Percentiles rank a stretch among this genome's conserved stretches.
These are phyloP conservation scores for Apamea anceps DNA, from an alignment of 2,888 invertebrate genomes.

Conservation along the genomic window DNA sequence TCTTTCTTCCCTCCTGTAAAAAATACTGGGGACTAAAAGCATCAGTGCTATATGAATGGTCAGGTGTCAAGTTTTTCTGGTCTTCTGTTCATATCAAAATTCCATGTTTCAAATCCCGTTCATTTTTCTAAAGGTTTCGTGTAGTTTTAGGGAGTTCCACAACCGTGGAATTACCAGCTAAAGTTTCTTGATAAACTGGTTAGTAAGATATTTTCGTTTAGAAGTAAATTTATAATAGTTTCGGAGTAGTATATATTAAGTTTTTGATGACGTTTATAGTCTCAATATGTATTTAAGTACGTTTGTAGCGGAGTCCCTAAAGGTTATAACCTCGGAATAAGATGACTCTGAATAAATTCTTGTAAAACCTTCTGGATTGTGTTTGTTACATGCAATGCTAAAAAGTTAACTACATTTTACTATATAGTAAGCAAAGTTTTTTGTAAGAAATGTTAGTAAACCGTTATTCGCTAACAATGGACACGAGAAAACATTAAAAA, in stretches of 20 bases:
- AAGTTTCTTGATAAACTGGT: slow-evolving; percentile 39
- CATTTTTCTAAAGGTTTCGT: slow-evolving; percentile 17
- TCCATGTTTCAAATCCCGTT: slow-evolving; percentile 20
- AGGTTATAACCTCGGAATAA: too few relatives aligned
- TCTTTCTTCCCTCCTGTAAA: not conserved
- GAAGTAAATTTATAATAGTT: not conserved
- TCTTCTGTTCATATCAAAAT: slow-evolving; percentile 38
- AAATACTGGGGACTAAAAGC: not conserved
- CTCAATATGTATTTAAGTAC: too few relatives aligned
- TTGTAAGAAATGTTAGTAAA: too few relatives aligned
- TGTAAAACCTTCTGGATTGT: too few relatives aligned
- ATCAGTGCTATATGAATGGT: not conserved
- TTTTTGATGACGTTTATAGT: too few relatives aligned
- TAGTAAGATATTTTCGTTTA: not conserved
- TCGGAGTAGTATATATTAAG: not conserved
- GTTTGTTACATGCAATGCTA: too few relatives aligned
- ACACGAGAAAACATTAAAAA: too few relatives aligned
- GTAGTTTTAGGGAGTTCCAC: slow-evolving; percentile 25
- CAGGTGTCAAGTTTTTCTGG: slow-evolving; percentile 30
- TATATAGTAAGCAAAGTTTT: too few relatives aligned
- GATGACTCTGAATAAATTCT: too few relatives aligned
- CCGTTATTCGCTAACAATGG: too few relatives aligned
- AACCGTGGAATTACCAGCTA: slow-evolving; percentile 27
- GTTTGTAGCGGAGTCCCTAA: too few relatives aligned
- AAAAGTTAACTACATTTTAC: too few relatives aligned